These are phyloP conservation scores for Oncorhynchus clarkii DNA, from an alignment of 2,113 vertebrate species.

Conservation along the genomic window DNA sequence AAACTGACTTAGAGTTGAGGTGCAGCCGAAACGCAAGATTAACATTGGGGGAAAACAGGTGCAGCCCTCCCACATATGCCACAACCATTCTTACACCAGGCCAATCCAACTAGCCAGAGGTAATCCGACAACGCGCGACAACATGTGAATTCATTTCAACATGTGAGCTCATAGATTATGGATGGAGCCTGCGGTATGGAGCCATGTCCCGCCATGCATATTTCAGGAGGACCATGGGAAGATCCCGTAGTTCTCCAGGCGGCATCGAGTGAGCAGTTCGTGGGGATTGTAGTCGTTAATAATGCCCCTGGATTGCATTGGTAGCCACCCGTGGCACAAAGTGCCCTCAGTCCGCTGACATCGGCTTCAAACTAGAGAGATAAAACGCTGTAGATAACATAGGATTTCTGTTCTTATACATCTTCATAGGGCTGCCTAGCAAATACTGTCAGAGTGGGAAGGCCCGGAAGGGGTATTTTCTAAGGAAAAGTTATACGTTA, in stretches of 20 bases:
- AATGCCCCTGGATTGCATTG: conserved; percentile 30
- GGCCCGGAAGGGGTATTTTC: not conserved
- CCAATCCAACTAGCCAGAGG: not conserved
- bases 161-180: conserved; percentile 53
- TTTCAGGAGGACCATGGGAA: conserved; percentile 39
- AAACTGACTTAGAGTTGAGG: too few species aligned
- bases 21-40: too few species aligned
- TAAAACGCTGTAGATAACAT: not conserved
- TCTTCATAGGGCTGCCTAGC: not conserved
- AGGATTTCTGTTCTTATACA: not conserved
- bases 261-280: conserved; percentile 26
- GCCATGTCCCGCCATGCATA: conserved; percentile 34
- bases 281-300: conserved; percentile 41
- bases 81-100: not conserved
- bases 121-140: not conserved
- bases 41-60: too few species aligned
- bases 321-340: conserved; percentile 13
- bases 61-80: not conserved
- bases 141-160: not conserved
- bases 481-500: not conserved
- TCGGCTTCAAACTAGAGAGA: not conserved
- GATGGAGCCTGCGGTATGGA: conserved; percentile 43
- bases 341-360: conserved; percentile 9
- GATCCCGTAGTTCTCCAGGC: conserved; percentile 13
- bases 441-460: not conserved